Conservation (phyloP, 2,113 vertebrate genomes). For the Motacilla tschutschensis region DNA sequence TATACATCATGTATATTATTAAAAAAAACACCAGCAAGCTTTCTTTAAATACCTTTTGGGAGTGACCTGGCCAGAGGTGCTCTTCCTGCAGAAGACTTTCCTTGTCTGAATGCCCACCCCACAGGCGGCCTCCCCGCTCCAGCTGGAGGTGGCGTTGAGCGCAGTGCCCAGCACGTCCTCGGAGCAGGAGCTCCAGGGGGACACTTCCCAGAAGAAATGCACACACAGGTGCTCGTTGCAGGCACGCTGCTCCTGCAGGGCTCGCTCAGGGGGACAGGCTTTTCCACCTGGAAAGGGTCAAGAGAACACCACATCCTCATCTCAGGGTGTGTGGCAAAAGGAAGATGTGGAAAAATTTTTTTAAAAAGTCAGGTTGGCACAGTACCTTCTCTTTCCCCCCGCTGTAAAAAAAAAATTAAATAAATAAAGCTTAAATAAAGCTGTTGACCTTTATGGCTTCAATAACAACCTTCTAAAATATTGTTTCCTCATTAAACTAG, state of each 20-base stretch:
- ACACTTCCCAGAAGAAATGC: slow-evolving; percentile 86
- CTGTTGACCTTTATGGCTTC: slow-evolving; percentile 37
- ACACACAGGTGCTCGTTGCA: slow-evolving; percentile 87
- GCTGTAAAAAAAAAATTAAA: background rate
- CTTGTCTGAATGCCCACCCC: slow-evolving; percentile 85
- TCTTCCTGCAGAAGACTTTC: slow-evolving; percentile 84
- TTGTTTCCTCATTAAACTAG: slow-evolving; percentile 54
- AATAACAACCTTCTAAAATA: slow-evolving; percentile 55
- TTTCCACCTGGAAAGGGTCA: slow-evolving; percentile 76
- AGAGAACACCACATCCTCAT: background rate
- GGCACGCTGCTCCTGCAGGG: slow-evolving; percentile 84
- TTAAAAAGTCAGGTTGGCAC: background rate
- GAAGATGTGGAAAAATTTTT: background rate
- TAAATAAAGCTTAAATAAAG: slow-evolving; percentile 32
- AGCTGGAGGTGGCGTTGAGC: slow-evolving; percentile 68
- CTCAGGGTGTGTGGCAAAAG: background rate
- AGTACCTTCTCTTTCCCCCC: fast-evolving
- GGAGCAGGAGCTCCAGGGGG: slow-evolving; percentile 85
- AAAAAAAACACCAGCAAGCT: background rate
- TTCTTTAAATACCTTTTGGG: slow-evolving; percentile 83
- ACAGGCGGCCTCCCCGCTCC: slow-evolving; percentile 75
- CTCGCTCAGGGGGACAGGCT: slow-evolving; percentile 79
- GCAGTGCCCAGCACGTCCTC: slow-evolving; percentile 63
- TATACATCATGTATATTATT: fast-evolving
- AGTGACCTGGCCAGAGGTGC: slow-evolving; percentile 79